Base-by-base conservation (phyloP, 2,888 invertebrate genomes). In the Opisthograptis luteolata region DNA sequence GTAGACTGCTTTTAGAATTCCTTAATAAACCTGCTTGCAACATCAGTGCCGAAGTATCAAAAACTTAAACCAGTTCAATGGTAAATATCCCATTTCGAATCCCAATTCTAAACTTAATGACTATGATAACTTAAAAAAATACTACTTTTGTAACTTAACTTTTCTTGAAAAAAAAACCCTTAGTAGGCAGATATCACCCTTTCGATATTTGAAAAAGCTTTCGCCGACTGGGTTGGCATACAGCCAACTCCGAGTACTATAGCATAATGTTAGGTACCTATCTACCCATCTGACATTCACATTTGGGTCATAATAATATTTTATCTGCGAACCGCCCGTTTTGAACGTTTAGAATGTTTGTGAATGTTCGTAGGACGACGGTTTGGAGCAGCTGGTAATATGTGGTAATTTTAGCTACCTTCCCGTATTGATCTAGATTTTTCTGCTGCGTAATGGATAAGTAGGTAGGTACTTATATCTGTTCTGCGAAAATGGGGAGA, bases 291-390 rank as follows among this genome's bases (percentile, higher is more conserved):
- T 70, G 70, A 73, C 68, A 69, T 69, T 57, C 69, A 66, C 70
- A 79, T 79, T 79, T 76, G 63, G 78, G 77, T 79, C 79, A 76
- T 73, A 79, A 75, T 77, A 71, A 76, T 77, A 76, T 76, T 79
- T 77, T 76, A 76, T 77, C 73, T 64, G 66, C 43, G 57, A 60
- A 62, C 28, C 56, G 54, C 56, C 40, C 60, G 34, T 60, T 65
- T 62, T 60, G 64, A 54, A 46, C 68, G 64, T 53, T 63, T 52
- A 58, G 53, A 64, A 63, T 60, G 55, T 58, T 57, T 43, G 55
- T 59, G 56, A 34, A 48, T 14, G 44, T 19, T 48, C 37, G 39
- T 10, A 34, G 48, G 48, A 41, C 35, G 41, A 48, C 42, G 45
- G 32, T 39, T 45, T 32, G 35, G 32, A 27, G 40, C 43, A 24